Evolutionary conservation across 2,888 invertebrate species (phyloP), one percentile per base, ranked within the genome.

Genomic region (Synanthedon myopaeformis): DNA sequence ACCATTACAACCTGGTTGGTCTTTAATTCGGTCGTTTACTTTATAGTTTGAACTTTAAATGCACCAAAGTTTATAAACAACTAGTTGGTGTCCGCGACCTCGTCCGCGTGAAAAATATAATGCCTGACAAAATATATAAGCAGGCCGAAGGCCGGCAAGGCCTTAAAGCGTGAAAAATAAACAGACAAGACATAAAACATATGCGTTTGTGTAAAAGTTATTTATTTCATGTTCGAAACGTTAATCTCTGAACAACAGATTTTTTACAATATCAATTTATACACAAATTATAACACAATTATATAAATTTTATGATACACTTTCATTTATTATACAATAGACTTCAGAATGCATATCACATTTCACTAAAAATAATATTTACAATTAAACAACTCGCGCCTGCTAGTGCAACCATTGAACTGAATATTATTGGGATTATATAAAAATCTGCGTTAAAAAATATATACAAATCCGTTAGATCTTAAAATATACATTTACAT

Each of bases 221-320:
- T 84, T 84, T 84, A 83, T 82, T 23, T 85, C 75, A 78, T 76
- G 79, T 83, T 78, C 79, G 75, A 79, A 83, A 83, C 76, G 74
- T 81, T 76, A 81, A 82, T 83, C 73, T 82, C 73, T 77, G 83
- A 85, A 86, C 82, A 82, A 84, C 78, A 70, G 77, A 76, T 76
- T 78, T 82, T 82, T 76, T 82, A 86, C 80, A 85, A 84, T 83
- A 84, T 82, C 79, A 77, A 79, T 84, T 80, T 77, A 81, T 81
- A 82, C 79, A 85, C 75, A 81, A 82, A 81, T 81, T 72, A 79
- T 79, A 85, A 86, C 84, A 72, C 76, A 77, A 79, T 76, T 73
- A 82, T 85, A 86, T 79, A 83, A 74, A 72, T 74, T 82, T 82
- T 82, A 82, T 81, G 72, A 78, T 84, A 84, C 80, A 82, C 72